Conservation (phyloP, 2,888 invertebrate genomes). For the Trypoxylon attenuatum region DNA sequence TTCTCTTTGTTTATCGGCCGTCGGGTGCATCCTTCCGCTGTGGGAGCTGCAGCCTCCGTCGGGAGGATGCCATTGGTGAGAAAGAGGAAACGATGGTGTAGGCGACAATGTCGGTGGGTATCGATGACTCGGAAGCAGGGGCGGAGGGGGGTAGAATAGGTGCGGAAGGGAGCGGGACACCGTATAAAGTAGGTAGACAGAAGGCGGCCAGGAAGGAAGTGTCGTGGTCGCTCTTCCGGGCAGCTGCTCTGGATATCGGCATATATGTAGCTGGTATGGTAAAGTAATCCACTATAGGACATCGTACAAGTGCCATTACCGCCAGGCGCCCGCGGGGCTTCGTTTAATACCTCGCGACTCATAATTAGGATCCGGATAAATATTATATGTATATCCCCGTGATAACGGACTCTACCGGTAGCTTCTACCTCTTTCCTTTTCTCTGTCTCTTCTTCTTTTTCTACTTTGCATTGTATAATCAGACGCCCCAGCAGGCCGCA, state of each 20-base stretch:
- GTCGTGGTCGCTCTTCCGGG: slow-evolving; percentile 73
- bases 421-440: not conserved
- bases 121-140: slow-evolving; percentile 55
- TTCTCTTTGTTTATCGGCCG: not conserved
- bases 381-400: slow-evolving; percentile 43
- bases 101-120: slow-evolving; percentile 31
- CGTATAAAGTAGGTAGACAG: slow-evolving; percentile 52
- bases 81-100: not conserved
- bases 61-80: not conserved
- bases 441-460: not conserved
- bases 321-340: slow-evolving; percentile 63
- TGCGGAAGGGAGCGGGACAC: slow-evolving; percentile 49
- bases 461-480: no score
- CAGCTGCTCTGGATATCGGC: slow-evolving; percentile 68
- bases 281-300: slow-evolving; percentile 73
- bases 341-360: slow-evolving; percentile 69
- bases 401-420: not conserved
- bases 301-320: slow-evolving; percentile 72
- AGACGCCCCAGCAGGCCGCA: no score
- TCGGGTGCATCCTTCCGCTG: no score
- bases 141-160: slow-evolving; percentile 31
- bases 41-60: no score
- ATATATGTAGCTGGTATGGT: slow-evolving; percentile 58
- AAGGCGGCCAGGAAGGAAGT: slow-evolving; percentile 72
- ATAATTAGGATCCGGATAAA: slow-evolving; percentile 65